A percentile compares a stretch with the other conserved stretches of the same genome.
phyloP scores from a whole-genome alignment of 2,888 invertebrate species.

The Rhamphomyia laevipes region DNA sequence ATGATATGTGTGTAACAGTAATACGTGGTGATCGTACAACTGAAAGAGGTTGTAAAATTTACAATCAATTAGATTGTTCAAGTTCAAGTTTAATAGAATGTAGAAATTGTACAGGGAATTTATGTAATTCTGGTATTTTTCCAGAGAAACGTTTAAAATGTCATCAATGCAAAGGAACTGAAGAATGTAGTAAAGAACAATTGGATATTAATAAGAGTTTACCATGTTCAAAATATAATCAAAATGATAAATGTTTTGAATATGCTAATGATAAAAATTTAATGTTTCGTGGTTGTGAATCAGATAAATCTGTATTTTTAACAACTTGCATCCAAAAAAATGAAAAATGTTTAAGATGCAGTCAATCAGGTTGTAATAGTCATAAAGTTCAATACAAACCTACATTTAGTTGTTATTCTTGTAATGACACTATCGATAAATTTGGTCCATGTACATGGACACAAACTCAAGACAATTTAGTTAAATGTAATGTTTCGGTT shows the following conservation, averaged over 20 bases:
- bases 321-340: slow-evolving; percentile 20
- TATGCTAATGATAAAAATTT: slow-evolving; percentile 18
- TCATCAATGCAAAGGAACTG: slow-evolving; percentile 21
- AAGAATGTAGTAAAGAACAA: slow-evolving; percentile 7
- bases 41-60: slow-evolving; percentile 23
- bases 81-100: slow-evolving; percentile 17
- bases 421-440: slow-evolving; percentile 5
- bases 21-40: slow-evolving; percentile 20
- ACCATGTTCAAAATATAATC: slow-evolving; percentile 16
- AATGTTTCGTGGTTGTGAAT: slow-evolving; percentile 27
- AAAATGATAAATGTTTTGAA: slow-evolving; percentile 21
- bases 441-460: slow-evolving; percentile 13
- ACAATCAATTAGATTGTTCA: slow-evolving; percentile 18
- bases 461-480: neutral
- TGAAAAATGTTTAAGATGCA: slow-evolving; percentile 20
- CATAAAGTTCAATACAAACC: slow-evolving; percentile 7
- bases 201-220: slow-evolving; percentile 10
- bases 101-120: slow-evolving; percentile 19
- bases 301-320: slow-evolving; percentile 21
- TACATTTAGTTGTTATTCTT: slow-evolving; percentile 14
- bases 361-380: slow-evolving; percentile 23
- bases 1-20: slow-evolving; percentile 21
- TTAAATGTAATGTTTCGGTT: slow-evolving; percentile 7
- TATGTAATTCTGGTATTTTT: slow-evolving; percentile 26
- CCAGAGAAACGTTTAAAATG: slow-evolving; percentile 25